Conservation (phyloP, 2,113 vertebrate species). For the Mungos mungo region DNA sequence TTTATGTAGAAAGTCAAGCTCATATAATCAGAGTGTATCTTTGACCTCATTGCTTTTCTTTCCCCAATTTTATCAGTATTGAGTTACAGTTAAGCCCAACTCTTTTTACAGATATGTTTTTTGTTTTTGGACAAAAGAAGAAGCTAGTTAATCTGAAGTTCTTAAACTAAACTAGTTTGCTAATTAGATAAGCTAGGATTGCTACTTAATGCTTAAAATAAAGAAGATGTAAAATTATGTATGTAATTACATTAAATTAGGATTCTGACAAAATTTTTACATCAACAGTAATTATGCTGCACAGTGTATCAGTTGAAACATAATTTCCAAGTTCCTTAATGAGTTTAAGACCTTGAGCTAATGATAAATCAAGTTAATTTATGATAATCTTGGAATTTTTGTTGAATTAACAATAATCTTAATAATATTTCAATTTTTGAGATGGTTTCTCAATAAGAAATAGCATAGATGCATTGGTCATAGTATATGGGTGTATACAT, state of each 20-base stretch:
- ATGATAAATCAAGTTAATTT: background rate
- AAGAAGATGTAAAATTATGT: background rate
- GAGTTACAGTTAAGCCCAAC: background rate
- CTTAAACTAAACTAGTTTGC: background rate
- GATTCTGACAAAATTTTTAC: conserved; percentile 7
- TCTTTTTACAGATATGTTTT: background rate
- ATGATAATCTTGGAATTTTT: background rate
- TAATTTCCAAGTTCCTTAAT: conserved; percentile 3
- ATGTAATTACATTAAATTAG: background rate
- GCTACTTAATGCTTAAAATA: background rate
- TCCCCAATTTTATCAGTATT: background rate
- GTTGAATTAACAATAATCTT: no score
- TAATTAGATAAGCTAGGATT: background rate
- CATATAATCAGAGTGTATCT: background rate
- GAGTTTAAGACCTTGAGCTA: background rate
- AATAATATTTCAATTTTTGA: background rate
- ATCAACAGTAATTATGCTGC: background rate
- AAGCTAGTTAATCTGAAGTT: background rate
- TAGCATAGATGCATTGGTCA: background rate
- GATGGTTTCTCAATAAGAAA: background rate
- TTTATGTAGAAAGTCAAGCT: background rate
- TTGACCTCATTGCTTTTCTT: background rate
- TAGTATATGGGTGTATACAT: background rate
- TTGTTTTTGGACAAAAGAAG: background rate
- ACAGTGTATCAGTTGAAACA: background rate